Base-by-base conservation (phyloP, 1,140 invertebrate species). In the Drosophila erecta region DNA sequence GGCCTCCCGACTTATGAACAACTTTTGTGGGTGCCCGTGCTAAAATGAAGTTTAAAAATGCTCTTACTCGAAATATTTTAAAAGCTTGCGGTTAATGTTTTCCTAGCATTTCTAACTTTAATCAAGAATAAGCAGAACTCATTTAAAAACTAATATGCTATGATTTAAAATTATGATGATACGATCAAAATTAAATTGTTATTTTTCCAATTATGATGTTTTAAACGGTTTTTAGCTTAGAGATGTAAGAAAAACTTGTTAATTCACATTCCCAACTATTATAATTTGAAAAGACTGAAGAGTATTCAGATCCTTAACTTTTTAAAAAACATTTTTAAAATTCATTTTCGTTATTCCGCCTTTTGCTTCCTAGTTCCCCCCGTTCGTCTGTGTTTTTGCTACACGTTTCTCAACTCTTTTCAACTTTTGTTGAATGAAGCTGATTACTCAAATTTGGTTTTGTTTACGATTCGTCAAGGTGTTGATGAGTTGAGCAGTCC, bases 371-470 rank as follows among this genome's bases (percentile, higher is more conserved):
- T 61, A 71, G 24, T 24, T 58, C 61, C 62, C 44, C 41, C 43
- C 77, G 49, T 27, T 22, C 27, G 22, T n/a, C 43, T 70, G 49
- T 73, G 53, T 84, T 84, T 73, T 57, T 57, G 76, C 65, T 86
- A 65, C 83, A 87, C 83, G 81, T 84, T 84, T 86, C 65, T 70
- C 67, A 67, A 57, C 41, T 79, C 67, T 73, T 73, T 67, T 60
- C 50, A 70, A 70, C 50, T 71, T 76, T 77, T 77, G 64, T 76
- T 87, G 83, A 87, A 87, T 87, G 76, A 87, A 89, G 83, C 83
- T 87, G 83, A 87, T 87, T 87, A 87, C 83, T 89, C 84, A 89
- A 87, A 87, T 89, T 87, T 89, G 81, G 84, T 73, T 83, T 87
- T 87, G 83, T 87, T 76, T 89, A 65, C 84, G 84, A 87, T 87